Base-by-base conservation (phyloP, 2,888 invertebrate species). In the Entomobrya proxima region DNA sequence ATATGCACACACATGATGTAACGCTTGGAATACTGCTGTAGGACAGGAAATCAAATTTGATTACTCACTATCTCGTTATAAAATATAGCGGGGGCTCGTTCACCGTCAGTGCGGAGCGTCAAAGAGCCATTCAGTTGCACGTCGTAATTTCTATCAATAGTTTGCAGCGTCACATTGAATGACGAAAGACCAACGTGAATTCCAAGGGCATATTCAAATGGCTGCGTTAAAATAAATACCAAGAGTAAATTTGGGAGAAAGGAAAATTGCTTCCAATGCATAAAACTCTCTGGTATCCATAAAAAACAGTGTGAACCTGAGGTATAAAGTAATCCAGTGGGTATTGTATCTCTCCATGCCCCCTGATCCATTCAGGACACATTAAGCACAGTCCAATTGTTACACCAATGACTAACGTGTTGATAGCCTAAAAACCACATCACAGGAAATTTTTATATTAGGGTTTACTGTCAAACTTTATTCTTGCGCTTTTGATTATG, bases 351-450 rank as follows among this genome's bases (percentile, higher is more conserved):
- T 77, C 72, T 3, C 81, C 85, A 21, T 87, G 79, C 24, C 88
- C 90, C 1, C 80, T 77, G 37, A 89, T 77, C 90, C 90, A 90
- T 52, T 89, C 88, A 2, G 90, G 90, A 32, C 81, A 69, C 11
- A 88, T 77, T 44, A 90, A 76, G 74, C 89, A 90, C 18, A 89
- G 52, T 0, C 86, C 81, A 18, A 90, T 88, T 5, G 78, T 88
- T 21, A 88, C 69, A 4, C 90, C 90, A 55, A 88, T 85, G 1
- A 61, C 24, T 2, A 90, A 24, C 2, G 88, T 80, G 55, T 90
- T 88, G 18, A 89, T 50, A n/a, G 90, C 89, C 90, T 90, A 77
- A 44, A 82, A 24, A 69, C 11, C 11, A 52, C 9, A 44, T 11
- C 67, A 76, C 18, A 55, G 35, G 11, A 30, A 50, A 79, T 79